Evolutionary conservation across 53 echinoderm and acorn worm species (phyloP), one percentile per base, ranked within the genome.

Genomic region (Echinometra lucunter): DNA sequence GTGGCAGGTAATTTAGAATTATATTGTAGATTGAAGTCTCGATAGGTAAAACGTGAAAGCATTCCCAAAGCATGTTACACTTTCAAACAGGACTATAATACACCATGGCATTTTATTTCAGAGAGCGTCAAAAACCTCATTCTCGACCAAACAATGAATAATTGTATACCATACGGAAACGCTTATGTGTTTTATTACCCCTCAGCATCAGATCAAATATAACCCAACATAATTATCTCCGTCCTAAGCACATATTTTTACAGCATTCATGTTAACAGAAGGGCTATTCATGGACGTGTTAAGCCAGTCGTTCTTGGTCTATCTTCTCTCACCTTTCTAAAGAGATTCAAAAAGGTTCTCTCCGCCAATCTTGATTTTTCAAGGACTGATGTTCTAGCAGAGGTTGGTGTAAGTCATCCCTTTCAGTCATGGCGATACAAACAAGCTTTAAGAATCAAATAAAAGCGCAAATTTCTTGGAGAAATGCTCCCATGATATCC

Each of bases 231-330:
- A 85, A 85, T 85, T 49, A 85, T 53, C n/a, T 85, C 49, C 49
- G 19, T 85, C 45, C 57, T 89, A 58, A 89, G 89, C 89, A 89
- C 89, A 89, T 89, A 89, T 57, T 89, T 89, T 57, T 19, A 89
- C 42, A 89, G 89, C 89, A 89, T 89, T 89, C 89, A 42, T 89
- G 89, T 89, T 89, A 89, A 89, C 89, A 63, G 58, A 89, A 63
- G 89, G 21, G 35, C 35, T 40, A 89, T 89, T 58, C 37, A 89
- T 88, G 37, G 37, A 89, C 47, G 89, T 89, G 89, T 60, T 58
- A 89, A 89, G 63, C 58, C 56, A 56, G 88, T 88, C 88, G 88
- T 88, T 55, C 30, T 27, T 19, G 37, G 60, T 11, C 57, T 11
- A 40, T 37, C 40, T 37, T 89, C 17, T 57, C 57, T 25, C 37